Base-by-base conservation (phyloP, 2,888 invertebrate genomes). In the Agonopterix arenella region DNA sequence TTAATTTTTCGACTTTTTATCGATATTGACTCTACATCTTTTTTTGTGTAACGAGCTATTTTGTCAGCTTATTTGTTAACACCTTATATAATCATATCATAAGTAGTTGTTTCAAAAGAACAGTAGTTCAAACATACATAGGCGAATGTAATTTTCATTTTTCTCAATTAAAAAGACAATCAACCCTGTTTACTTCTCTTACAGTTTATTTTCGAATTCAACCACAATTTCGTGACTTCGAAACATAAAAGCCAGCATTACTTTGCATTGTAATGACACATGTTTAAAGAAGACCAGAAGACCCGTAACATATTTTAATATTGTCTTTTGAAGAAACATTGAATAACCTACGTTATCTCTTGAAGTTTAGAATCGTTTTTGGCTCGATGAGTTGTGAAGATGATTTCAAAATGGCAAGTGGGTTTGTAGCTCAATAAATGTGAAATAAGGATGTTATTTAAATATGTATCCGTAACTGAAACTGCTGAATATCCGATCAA, bases 191-290 rank as follows among this genome's bases (percentile, higher is more conserved):
- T 0, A 40, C 10, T 40, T 11, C n/a, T n/a, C 10, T 40, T 61
- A 60, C 50, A 53, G 54, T 53, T 47, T 10, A 49, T 47, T 52
- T 55, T 58, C 41, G 42, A 37, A 40, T 50, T 48, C 38, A 46
- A 18, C 9, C 45, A 13, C 46, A 37, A 51, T 58, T 57, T 61
- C 67, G 62, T 66, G 66, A 66, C 64, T 59, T 52, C 45, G 52
- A 53, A 61, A 52, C 62, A 66, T 68, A 64, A 65, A 28, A 57
- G 56, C 60, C 57, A 56, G 59, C 56, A 60, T 61, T 28, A 28
- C 28, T 28, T 65, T 62, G 62, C 63, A 64, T 61, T 60, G 64
- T 64, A 68, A 68, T 63, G 64, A 64, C 64, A 64, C 58, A 61
- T 64, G 64, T 64, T 62, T 60, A 63, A 63, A 62, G 52, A 55